A percentile compares a stretch with the other conserved stretches of the same genome.
Evolutionary conservation across 2,888 invertebrate species (phyloP).

Genomic region (Ochropleura plecta): DNA sequence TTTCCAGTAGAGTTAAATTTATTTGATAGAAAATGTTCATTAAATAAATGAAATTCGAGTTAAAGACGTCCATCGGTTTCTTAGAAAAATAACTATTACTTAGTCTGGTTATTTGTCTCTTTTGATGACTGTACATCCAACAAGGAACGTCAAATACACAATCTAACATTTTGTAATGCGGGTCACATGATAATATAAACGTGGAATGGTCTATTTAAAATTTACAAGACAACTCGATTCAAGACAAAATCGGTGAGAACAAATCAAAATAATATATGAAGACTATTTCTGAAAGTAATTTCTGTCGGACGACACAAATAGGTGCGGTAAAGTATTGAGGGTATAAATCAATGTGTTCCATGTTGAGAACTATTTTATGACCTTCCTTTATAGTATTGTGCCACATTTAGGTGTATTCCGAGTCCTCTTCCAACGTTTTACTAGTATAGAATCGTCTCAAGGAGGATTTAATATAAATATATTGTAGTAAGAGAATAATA

Average conservation of each 20-base stretch:
- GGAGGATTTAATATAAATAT: no score
- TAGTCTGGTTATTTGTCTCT: no score
- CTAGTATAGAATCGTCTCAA: conserved; percentile 37
- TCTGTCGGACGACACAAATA: conserved; percentile 37
- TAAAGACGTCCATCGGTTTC: no score
- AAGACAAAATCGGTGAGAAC: conserved; percentile 29
- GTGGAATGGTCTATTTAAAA: conserved; percentile 43
- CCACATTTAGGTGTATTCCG: conserved; percentile 48
- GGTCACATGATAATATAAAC: conserved; percentile 4
- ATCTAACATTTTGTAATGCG: conserved; percentile 11
- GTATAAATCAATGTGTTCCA: conserved; percentile 54
- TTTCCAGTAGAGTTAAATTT: no score
- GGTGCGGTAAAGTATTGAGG: conserved; percentile 41
- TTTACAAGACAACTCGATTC: conserved; percentile 46
- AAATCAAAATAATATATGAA: conserved; percentile 50
- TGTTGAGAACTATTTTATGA: conserved; percentile 51
- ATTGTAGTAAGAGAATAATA: conserved; percentile 41
- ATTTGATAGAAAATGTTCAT: no score
- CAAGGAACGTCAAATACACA: not conserved
- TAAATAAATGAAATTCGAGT: no score
- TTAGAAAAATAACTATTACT: no score
- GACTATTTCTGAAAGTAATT: conserved; percentile 41
- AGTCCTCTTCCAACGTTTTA: conserved; percentile 42
- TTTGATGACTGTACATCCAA: no score
- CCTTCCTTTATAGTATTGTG: conserved; percentile 34